These are phyloP conservation scores for Poliocrania exsul DNA, from an alignment of 2,797 vertebrate genomes.

Conservation along the genomic window DNA sequence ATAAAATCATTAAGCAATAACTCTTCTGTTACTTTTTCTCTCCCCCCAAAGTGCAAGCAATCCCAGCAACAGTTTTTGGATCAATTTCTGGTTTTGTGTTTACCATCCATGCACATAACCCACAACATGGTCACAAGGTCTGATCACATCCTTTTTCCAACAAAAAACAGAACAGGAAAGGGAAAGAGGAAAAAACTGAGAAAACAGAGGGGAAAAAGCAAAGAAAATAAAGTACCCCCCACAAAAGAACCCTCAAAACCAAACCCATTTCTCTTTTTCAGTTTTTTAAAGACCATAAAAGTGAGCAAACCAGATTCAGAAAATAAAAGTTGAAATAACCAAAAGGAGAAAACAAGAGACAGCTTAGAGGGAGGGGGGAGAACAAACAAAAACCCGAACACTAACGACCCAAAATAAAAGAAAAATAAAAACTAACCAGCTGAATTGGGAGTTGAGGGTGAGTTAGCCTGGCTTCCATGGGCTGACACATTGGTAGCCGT, in stretches of 20 bases:
- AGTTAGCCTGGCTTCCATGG: slow-evolving; percentile 99
- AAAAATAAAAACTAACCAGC: slow-evolving; percentile 89
- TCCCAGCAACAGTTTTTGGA: neutral
- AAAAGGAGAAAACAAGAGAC: slow-evolving; percentile 3
- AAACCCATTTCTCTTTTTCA: neutral
- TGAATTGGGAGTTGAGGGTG: slow-evolving; percentile 98
- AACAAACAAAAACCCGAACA: slow-evolving; percentile 22
- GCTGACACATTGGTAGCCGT: slow-evolving; percentile 96
- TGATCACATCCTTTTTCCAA: slow-evolving; percentile 30
- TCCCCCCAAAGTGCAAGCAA: neutral
- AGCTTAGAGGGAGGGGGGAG: neutral
- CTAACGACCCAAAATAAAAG: slow-evolving; percentile 65
- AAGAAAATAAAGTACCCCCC: neutral
- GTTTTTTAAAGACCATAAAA: neutral
- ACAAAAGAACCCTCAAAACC: neutral
- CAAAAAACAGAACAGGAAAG: neutral
- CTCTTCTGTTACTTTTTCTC: neutral
- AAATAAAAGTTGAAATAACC: slow-evolving; percentile 4
- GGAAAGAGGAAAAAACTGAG: neutral
- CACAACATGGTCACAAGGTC: neutral
- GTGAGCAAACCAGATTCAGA: neutral
- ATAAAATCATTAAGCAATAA: neutral
- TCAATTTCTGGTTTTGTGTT: neutral
- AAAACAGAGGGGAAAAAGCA: fast-evolving
- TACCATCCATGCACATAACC: slow-evolving; percentile 9